These are phyloP conservation scores for Colinus virginianus DNA, from an alignment of 2,113 vertebrate genomes.

Conservation along the genomic window DNA sequence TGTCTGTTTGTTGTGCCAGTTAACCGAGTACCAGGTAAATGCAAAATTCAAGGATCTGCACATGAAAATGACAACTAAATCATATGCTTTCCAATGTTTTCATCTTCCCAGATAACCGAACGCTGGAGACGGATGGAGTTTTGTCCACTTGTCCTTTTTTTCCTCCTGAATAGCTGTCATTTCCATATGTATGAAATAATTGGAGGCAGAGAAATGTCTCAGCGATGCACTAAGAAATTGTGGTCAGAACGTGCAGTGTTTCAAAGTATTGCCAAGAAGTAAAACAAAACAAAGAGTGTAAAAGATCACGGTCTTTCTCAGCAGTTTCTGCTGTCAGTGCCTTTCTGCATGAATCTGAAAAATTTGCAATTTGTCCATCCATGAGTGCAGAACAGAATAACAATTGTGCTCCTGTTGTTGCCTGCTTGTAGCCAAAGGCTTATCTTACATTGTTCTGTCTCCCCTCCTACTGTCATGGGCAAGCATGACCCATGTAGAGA, in stretches of 20 bases:
- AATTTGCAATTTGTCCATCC: background rate
- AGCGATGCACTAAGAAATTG: background rate
- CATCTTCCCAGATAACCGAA: constrained; percentile 14
- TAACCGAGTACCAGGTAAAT: constrained; percentile 39
- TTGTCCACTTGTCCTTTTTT: background rate
- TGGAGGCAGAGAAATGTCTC: background rate
- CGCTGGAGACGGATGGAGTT: background rate
- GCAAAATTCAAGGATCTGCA: constrained; percentile 23
- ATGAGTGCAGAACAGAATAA: background rate
- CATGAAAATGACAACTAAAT: constrained; percentile 37
- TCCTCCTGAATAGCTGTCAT: constrained; percentile 24
- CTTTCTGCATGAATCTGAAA: constrained; percentile 2
- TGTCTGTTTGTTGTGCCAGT: constrained; percentile 17
- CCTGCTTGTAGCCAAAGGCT: background rate
- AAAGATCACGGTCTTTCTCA: background rate
- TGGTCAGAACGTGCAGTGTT: background rate
- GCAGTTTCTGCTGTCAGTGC: background rate
- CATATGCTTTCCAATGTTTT: constrained; percentile 27
- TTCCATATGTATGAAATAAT: background rate
- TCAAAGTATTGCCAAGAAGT: background rate
- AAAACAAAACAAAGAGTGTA: background rate
- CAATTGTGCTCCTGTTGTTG: background rate
- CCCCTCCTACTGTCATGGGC: constrained; percentile 7
- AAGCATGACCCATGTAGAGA: background rate
- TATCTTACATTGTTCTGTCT: constrained; percentile 20